A percentile compares a stretch with the other conserved stretches of the same genome.
phyloP scores from a whole-genome alignment of 1,140 invertebrate genomes.

The Acarapis woodi region DNA sequence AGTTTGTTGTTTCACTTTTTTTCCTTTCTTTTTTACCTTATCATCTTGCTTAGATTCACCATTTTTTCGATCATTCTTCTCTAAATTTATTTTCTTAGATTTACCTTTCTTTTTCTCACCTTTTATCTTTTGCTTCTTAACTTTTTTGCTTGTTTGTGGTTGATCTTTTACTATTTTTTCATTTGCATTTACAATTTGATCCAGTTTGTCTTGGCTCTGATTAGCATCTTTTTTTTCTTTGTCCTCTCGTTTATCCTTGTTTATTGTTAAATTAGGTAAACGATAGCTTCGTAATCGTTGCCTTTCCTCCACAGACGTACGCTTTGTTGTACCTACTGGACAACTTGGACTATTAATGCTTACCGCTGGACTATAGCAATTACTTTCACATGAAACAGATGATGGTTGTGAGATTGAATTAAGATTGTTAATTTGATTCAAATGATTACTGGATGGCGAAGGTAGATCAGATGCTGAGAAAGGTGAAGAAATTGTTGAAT shows the following conservation, averaged over 20 bases:
- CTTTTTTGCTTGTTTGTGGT: background rate
- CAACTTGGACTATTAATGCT: slow-evolving; percentile 4
- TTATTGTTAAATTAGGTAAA: slow-evolving; percentile 6
- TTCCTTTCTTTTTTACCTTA: background rate
- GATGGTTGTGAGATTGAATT: slow-evolving; percentile 5
- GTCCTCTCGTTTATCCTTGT: background rate
- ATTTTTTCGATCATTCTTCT: too few relatives aligned
- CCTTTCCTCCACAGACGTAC: slow-evolving; percentile 8
- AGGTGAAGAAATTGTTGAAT: background rate
- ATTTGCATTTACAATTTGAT: too few relatives aligned
- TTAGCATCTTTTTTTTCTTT: background rate
- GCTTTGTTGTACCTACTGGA: background rate
- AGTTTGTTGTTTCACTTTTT: background rate
- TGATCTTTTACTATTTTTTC: background rate
- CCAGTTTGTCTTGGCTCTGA: background rate
- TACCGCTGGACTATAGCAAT: slow-evolving; percentile 6
- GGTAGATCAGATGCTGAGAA: background rate
- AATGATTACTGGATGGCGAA: background rate
- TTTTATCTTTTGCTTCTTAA: background rate
- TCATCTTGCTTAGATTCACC: background rate
- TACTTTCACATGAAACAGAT: slow-evolving; percentile 6
- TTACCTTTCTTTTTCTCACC: background rate
- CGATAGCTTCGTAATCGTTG: slow-evolving; percentile 9
- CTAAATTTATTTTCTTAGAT: too few relatives aligned
- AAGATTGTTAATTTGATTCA: background rate